Base-by-base conservation (phyloP, 2,888 invertebrate species). In the Diadegma fenestrale region DNA sequence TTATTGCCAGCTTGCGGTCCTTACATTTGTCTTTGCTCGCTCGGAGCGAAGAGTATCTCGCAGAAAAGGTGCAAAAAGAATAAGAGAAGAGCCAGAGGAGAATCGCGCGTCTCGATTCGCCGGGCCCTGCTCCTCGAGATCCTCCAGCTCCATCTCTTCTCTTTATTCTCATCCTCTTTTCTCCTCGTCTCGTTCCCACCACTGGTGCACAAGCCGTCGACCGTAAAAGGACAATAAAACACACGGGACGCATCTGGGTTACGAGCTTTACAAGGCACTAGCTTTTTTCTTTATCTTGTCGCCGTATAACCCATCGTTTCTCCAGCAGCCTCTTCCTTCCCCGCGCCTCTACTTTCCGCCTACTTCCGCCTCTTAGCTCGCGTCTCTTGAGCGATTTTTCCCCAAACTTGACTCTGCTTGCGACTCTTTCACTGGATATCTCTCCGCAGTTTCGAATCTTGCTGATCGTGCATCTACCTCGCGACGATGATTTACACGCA, bases 171-270 rank as follows among this genome's bases (percentile, higher is more conserved):
- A 75, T 73, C 61, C 77, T 64, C 79, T 71, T 51, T 79, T 81
- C 82, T 68, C 48, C 61, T 76, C 22, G 72, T 68, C 72, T 78
- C 63, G 69, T 76, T 71, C 51, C 30, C 45, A 33, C 78, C 58
- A 30, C 71, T 80, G 54, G 68, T 61, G 78, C 72, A 83, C 87
- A 80, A 86, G 87, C 87, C 88, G 87, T 84, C 85, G 81, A 77
- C 87, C 89, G 90, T 92, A 92, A 92, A 92, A 91, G 91, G 90
- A 89, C 92, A 92, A 93, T 93, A 93, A 93, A 93, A 92, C 91
- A 92, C 92, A 90, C 89, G 90, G 91, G 92, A 90, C 92, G 91
- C 93, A 93, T 93, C 92, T 92, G 93, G 93, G 92, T 92, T 92
- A 92, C 90, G 92, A 91, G 91, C 91, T 91, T 92, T 91, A 91